phyloP scores from a whole-genome alignment of 2,113 vertebrate species.

The Tinamus guttatus region DNA sequence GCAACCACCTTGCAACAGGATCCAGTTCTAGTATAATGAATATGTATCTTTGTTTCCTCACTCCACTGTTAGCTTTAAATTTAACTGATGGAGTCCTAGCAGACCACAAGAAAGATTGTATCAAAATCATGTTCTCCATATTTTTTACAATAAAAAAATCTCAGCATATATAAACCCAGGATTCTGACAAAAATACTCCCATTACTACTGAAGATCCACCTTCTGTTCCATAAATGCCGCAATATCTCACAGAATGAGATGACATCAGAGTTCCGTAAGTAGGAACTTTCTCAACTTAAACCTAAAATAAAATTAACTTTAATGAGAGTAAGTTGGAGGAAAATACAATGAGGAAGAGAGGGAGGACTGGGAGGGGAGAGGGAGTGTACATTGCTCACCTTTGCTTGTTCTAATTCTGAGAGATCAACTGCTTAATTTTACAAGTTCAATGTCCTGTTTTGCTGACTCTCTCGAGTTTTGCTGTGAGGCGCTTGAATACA shows the following conservation, averaged over 20 bases:
- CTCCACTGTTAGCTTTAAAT: neutral
- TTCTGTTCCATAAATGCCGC: neutral
- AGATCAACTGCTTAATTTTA: constrained; percentile 28
- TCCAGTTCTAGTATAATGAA: neutral
- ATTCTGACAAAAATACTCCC: neutral
- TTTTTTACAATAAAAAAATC: neutral
- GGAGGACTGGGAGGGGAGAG: neutral
- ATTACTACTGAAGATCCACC: neutral
- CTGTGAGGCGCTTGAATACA: neutral
- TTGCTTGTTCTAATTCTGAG: constrained; percentile 13
- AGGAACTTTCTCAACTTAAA: neutral
- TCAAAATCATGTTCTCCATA: neutral
- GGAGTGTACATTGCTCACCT: neutral
- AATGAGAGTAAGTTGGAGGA: neutral
- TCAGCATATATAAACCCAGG: neutral
- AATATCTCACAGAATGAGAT: neutral
- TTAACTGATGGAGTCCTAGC: neutral
- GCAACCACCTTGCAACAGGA: neutral
- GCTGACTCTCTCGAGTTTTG: neutral
- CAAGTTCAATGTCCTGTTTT: neutral
- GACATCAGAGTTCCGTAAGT: neutral
- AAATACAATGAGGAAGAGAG: neutral
- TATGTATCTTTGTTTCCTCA: neutral
- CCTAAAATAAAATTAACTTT: neutral
- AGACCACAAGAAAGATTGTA: neutral